Conservation (phyloP, 1,140 invertebrate genomes). For the Heliconius nattereri region DNA sequence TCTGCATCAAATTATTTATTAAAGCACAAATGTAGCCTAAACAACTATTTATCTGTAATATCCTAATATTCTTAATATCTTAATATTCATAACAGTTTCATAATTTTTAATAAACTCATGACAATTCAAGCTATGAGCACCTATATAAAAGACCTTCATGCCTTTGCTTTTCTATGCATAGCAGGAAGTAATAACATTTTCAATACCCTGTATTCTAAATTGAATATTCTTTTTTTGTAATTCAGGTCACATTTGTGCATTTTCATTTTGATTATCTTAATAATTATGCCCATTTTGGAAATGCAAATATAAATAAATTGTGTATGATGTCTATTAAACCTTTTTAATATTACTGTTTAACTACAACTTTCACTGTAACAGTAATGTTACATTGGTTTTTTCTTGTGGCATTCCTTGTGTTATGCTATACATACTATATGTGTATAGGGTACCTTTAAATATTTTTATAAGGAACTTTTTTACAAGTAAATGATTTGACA, state of each 20-base stretch:
- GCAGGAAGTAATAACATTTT: too few species aligned
- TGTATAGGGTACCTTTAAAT: constrained; percentile 55
- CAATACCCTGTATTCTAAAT: too few species aligned
- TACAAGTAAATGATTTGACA: constrained; percentile 50
- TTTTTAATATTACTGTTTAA: constrained; percentile 12
- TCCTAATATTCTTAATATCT: too few species aligned
- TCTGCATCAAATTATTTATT: background rate
- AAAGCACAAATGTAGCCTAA: constrained; percentile 13
- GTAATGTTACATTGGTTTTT: constrained; percentile 57
- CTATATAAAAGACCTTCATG: too few species aligned
- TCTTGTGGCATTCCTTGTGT: constrained; percentile 59
- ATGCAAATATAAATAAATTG: background rate
- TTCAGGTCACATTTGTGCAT: constrained; percentile 12
- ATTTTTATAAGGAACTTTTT: constrained; percentile 69
- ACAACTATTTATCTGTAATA: background rate
- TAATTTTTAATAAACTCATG: too few species aligned
- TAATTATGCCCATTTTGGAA: background rate
- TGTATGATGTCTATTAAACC: background rate
- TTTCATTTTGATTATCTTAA: background rate
- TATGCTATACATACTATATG: constrained; percentile 61
- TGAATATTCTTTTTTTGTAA: background rate
- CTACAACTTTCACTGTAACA: background rate
- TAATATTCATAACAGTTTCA: background rate
- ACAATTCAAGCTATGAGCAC: too few species aligned
- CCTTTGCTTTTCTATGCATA: too few species aligned